Percentiles rank a stretch among this genome's conserved stretches.
Evolutionary conservation across 1,140 invertebrate genomes (phyloP).

Genomic region (Camponotus pennsylvanicus): DNA sequence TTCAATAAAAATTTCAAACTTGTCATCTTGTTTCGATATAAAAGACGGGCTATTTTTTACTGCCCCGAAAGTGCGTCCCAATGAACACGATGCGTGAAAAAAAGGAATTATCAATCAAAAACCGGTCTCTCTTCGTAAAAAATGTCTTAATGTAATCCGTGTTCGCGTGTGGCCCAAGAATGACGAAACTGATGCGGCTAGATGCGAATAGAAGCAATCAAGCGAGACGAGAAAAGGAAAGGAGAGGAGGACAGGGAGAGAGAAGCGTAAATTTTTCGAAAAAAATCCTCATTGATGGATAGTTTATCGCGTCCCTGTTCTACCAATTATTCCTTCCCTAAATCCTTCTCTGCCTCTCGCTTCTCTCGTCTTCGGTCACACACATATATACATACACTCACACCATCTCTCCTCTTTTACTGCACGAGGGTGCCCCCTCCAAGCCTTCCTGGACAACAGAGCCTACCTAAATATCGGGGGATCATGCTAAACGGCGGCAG

Average conservation of each 20-base stretch:
- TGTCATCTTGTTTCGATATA: conserved; percentile 28
- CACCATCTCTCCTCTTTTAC: conserved; percentile 49
- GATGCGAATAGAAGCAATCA: conserved; percentile 29
- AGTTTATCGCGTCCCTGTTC: conserved; percentile 70
- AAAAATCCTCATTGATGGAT: conserved; percentile 74
- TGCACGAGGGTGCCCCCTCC: conserved; percentile 51
- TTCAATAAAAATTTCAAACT: conserved; percentile 9
- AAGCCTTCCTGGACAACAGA: conserved; percentile 69
- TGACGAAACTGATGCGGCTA: conserved; percentile 27
- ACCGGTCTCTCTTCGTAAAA: conserved; percentile 49
- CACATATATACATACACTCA: conserved; percentile 1
- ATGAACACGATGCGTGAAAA: conserved; percentile 5
- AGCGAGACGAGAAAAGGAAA: conserved; percentile 32
- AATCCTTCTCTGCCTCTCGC: background rate
- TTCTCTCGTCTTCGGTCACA: background rate
- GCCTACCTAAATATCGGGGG: conserved; percentile 82
- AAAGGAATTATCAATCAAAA: conserved; percentile 59
- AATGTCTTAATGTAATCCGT: conserved; percentile 62
- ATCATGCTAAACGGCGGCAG: conserved; percentile 85
- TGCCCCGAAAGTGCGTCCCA: background rate
- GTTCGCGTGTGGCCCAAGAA: conserved; percentile 69
- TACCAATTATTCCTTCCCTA: conserved; percentile 44
- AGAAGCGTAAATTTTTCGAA: conserved; percentile 67
- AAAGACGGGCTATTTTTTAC: conserved; percentile 32
- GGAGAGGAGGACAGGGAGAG: conserved; percentile 15